Base-by-base conservation (phyloP, 1,140 invertebrate species). In the Polypedilum vanderplanki region DNA sequence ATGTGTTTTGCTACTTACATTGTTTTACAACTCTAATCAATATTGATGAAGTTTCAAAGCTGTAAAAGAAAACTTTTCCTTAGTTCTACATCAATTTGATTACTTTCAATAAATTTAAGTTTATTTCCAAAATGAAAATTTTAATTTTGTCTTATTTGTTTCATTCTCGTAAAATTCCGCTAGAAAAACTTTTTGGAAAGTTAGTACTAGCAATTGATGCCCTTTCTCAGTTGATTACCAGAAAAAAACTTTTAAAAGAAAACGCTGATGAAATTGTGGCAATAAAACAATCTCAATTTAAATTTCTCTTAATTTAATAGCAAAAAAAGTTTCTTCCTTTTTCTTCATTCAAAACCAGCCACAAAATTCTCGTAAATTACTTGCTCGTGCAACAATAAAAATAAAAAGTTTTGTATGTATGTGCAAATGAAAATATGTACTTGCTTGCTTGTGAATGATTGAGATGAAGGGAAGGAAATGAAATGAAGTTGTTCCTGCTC, bases 231-330 rank as follows among this genome's bases (percentile, higher is more conserved):
- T 33, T 33, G 24, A 33, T 33, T 33, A 5, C 24, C 24, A 33
- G 24, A 33, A 33, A 33, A 33, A 33, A 33, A 33, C 24, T 33
- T 33, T 33, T 33, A 33, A 33, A 33, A 33, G 24, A 5, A 33
- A 33, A 33, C 24, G 24, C 24, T 33, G 46, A 57, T 57, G 46
- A n/a, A 57, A 57, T 33, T 57, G 46, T n/a, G 46, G 46, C 46
- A 57, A 57, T 57, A 57, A 57, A 57, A 57, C 10, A 57, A 57
- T 57, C 46, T 57, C n/a, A 12, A 57, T 57, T 57, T 57, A 57
- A 57, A 57, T 57, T 57, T 57, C 46, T 57, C 46, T 57, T 57
- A 57, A 57, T 57, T 57, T 57, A n/a, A 57, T 57, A 57, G 46
- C 10, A 57, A n/a, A n/a, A n/a, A 57, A 57, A 57, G 15, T 3